Evolutionary conservation across 2,888 invertebrate species (phyloP), one percentile per base, ranked within the genome.

Genomic region (Limnephilus rhombicus): DNA sequence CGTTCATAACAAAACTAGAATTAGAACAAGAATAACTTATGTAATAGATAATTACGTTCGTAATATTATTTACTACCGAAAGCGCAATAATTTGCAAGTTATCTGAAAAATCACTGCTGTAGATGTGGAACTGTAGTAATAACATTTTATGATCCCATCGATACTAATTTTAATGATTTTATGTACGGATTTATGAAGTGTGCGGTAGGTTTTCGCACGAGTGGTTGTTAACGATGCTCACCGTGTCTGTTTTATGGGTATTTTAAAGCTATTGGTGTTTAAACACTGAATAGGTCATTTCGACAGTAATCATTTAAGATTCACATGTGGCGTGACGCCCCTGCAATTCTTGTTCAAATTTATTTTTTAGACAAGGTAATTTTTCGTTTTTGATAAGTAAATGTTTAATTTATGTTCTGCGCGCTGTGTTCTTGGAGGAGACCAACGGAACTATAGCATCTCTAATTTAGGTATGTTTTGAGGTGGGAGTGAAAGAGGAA

Each of bases 161-260:
- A 85, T 29, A 81, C 29, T 85, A 49, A 90, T 90, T 90, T 90
- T 53, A 90, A 90, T 90, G 82, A 45, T 53, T 34, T 34, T 49
- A 34, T 90, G 83, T 34, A 53, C 24, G 68, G 68, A 68, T 83
- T 53, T 34, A 53, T 53, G n/a, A 41, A 89, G 18, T 80, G 24
- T 89, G 92, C 49, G 89, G 82, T 83, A 34, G 31, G 82, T 24
- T 34, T 9, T 83, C 37, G 37, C 82, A 24, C 37, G 83, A 34
- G 29, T 31, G 31, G 37, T 41, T 34, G 45, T 89, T 91, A 89
- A 91, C 91, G 83, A 83, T 83, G 37, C 82, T 88, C 45, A 89
- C 80, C 83, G 89, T 89, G 88, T 45, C 53, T 49, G 89, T 88
- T 53, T 88, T 89, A 80, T 91, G 80, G 45, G 68, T 24, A 91